Evolutionary conservation across 2,888 invertebrate species (phyloP), one percentile per base, ranked within the genome.

Genomic region (Atherix ibis): DNA sequence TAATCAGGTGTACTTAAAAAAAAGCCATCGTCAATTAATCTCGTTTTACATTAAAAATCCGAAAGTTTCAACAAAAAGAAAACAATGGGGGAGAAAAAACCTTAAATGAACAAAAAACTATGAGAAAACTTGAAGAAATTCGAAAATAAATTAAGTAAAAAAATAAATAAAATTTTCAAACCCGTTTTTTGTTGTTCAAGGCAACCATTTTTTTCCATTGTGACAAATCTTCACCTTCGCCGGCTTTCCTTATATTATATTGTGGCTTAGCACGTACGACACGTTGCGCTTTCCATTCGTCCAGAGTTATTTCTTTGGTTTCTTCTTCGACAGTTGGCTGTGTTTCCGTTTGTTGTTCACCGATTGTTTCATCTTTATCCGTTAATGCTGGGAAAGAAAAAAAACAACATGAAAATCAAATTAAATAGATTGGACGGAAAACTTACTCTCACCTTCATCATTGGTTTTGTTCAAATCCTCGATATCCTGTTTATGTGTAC

Each of bases 161-260:
- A n/a, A n/a, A n/a, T n/a, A n/a, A n/a, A n/a, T n/a, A n/a, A n/a
- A n/a, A n/a, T n/a, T n/a, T n/a, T n/a, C n/a, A n/a, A n/a, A 38
- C 80, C 55, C 77, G 79, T 56, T 79, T 80, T 51, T 78, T 79
- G 54, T 70, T 74, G 58, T 77, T 78, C 39, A 87, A 67, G 51
- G 76, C 71, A 47, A 81, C 78, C 74, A 85, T 80, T 53, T 82
- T 87, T 64, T 89, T 91, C 91, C 91, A 92, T 64, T 89, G 87
- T 36, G 74, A 73, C 34, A 77, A 70, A 60, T 88, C 88, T 53
- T 87, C 89, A 27, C 92, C 94, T 63, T 94, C 92, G 18, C 89
- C 91, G 35, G 92, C 84, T 63, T 91, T 89, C 37, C 94, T 78
- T 52, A 91, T 64, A 59, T 94, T 92, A 62, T 78, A 94, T 48